phyloP scores from a whole-genome alignment of 2,888 invertebrate genomes.

The Drosophila recens region DNA sequence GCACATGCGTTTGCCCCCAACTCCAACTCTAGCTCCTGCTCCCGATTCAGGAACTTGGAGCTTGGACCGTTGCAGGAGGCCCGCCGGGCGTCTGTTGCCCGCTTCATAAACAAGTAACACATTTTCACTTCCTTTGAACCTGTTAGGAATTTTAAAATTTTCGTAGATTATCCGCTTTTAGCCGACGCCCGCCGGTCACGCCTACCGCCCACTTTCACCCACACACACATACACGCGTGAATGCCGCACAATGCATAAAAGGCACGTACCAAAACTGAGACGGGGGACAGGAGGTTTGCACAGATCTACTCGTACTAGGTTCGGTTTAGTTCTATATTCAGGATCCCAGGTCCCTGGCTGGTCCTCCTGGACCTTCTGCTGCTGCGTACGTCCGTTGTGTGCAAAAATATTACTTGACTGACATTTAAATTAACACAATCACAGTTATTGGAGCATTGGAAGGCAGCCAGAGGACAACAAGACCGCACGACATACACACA shows the following conservation, averaged over 20 bases:
- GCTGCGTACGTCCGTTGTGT: constrained; percentile 53
- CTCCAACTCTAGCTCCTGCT: neutral
- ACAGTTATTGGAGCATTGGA: constrained; percentile 78
- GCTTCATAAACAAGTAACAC: constrained; percentile 79
- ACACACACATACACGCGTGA: constrained; percentile 47
- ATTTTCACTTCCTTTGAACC: constrained; percentile 81
- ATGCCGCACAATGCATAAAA: constrained; percentile 77
- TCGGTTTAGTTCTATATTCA: constrained; percentile 28
- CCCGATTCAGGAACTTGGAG: constrained; percentile 4
- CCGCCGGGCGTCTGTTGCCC: constrained; percentile 48
- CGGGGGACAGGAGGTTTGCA: constrained; percentile 12
- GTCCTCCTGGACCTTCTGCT: constrained; percentile 19
- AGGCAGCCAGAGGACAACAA: constrained; percentile 41
- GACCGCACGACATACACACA: constrained; percentile 16
- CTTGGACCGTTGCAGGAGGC: constrained; percentile 23
- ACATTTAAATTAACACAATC: constrained; percentile 81
- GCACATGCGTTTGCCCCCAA: constrained; percentile 70
- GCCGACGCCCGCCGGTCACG: constrained; percentile 62
- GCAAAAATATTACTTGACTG: constrained; percentile 80
- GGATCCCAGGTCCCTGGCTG: constrained; percentile 23
- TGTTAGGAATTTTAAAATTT: constrained; percentile 79
- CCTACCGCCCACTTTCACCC: constrained; percentile 22
- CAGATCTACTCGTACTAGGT: constrained; percentile 38
- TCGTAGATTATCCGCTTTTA: constrained; percentile 79
- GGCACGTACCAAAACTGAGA: constrained; percentile 67